Evolutionary conservation across 2,797 vertebrate species (phyloP), one percentile per base, ranked within the genome.

Genomic region (Sylvilagus floridanus): DNA sequence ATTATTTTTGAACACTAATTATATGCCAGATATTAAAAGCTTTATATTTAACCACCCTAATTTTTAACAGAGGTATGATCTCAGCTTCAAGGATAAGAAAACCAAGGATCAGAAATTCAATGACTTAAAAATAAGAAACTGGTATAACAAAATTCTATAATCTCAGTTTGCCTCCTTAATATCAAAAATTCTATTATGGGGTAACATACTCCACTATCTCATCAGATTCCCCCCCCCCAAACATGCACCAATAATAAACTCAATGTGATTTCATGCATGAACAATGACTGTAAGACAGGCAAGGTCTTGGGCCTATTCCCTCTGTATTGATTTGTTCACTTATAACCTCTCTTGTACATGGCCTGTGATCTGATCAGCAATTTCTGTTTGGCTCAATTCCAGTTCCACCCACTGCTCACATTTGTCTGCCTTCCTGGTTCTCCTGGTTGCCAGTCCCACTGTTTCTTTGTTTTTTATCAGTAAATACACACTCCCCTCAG

Each of bases 261-360:
- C 65, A 94, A 72, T 32, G 3, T 79, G 65, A 93, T 84, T 88
- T 68, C 42, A 88, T 17, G 42, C 24, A 94, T 47, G 42, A 79
- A 54, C 9, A 57, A 69, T 63, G 52, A 94, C n/a, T 82, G 32
- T 81, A 86, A 42, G 32, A 63, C 5, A 9, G 63, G 66, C 60
- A 84, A 92, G 26, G n/a, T 12, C 83, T 84, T 19, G 68, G 81
- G 47, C 47, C 76, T 93, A 63, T 30, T 91, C 62, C 19, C 72
- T 91, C 35, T 30, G 42, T 42, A 84, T 1, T 28, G 50, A 91
- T 84, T 78, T 94, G 57, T n/a, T 93, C 62, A 77, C 71, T 62
- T 68, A 62, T 92, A 86, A 91, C 50, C 30, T 93, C 92, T 91
- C n/a, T 86, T 89, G 26, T 57, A 89, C 76, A 11, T 82, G 54